Conservation (phyloP, 1,140 invertebrate genomes). For the Ooceraea biroi region DNA sequence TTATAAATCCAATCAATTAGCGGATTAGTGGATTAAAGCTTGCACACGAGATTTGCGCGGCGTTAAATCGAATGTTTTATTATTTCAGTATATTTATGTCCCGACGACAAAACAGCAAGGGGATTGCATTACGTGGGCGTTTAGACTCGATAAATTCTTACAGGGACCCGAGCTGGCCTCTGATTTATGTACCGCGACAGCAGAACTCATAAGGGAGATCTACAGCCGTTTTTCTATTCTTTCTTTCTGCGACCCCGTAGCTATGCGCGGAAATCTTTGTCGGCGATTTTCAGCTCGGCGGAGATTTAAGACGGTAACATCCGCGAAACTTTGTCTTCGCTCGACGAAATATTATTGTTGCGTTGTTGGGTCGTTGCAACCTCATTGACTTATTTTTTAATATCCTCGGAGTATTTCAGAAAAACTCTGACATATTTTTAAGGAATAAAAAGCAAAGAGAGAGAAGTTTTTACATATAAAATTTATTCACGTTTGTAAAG, state of each 20-base stretch:
- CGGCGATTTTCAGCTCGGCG: conserved; percentile 35
- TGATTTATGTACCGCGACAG: conserved; percentile 59
- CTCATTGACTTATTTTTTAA: conserved; percentile 13
- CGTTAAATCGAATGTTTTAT: conserved; percentile 30
- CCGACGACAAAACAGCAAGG: conserved; percentile 21
- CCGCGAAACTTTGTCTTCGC: conserved; percentile 28
- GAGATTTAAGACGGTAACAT: conserved; percentile 37
- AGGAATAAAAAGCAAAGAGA: not conserved
- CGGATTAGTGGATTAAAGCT: conserved; percentile 12
- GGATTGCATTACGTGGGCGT: conserved; percentile 50
- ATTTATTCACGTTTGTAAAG: not conserved
- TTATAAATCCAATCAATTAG: conserved; percentile 50
- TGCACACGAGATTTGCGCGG: no score
- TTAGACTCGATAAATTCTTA: conserved; percentile 59
- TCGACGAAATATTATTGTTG: not conserved
- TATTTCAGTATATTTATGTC: conserved; percentile 43
- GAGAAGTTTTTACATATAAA: not conserved
- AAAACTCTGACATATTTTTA: not conserved
- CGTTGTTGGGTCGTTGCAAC: not conserved
- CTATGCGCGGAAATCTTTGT: conserved; percentile 32
- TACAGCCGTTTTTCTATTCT: conserved; percentile 47
- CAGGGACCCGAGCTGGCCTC: conserved; percentile 9
- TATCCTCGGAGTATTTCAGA: not conserved
- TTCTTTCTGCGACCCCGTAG: conserved; percentile 13
- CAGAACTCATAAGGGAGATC: conserved; percentile 59